Conservation (phyloP, 2,888 invertebrate species). For the Julus scanicus region DNA sequence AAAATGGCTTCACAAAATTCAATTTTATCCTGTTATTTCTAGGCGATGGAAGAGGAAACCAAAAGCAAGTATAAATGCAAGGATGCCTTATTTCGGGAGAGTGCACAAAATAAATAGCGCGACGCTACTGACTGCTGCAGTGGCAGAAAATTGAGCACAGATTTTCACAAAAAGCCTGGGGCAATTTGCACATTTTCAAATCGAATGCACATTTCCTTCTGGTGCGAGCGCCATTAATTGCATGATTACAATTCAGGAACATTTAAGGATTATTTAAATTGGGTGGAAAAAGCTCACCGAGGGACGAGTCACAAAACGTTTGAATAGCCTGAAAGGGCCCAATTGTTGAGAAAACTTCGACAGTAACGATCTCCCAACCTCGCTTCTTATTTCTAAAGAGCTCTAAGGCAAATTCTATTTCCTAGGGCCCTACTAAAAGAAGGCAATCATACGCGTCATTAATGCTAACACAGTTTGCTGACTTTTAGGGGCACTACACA, state of each 20-base stretch:
- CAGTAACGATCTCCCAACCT: neutral
- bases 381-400: neutral
- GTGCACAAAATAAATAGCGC: constrained; percentile 16
- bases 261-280: constrained; percentile 42
- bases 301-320: neutral
- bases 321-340: neutral
- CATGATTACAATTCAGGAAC: constrained; percentile 34
- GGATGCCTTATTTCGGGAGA: neutral
- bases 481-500: neutral
- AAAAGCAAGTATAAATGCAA: neutral
- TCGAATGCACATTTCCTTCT: constrained; percentile 34
- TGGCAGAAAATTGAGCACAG: neutral
- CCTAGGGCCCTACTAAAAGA: neutral
- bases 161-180: constrained; percentile 15
- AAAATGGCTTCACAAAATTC: neutral
- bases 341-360: neutral
- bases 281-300: neutral
- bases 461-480: neutral
- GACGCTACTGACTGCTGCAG: neutral
- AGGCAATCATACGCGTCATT: neutral
- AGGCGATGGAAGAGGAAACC: neutral
- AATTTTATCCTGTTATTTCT: neutral
- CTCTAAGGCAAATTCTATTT: neutral
- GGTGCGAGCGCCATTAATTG: neutral
- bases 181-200: constrained; percentile 39